Base-by-base conservation (phyloP, 2,113 vertebrate genomes). In the Neodontobutis hainanensis region DNA sequence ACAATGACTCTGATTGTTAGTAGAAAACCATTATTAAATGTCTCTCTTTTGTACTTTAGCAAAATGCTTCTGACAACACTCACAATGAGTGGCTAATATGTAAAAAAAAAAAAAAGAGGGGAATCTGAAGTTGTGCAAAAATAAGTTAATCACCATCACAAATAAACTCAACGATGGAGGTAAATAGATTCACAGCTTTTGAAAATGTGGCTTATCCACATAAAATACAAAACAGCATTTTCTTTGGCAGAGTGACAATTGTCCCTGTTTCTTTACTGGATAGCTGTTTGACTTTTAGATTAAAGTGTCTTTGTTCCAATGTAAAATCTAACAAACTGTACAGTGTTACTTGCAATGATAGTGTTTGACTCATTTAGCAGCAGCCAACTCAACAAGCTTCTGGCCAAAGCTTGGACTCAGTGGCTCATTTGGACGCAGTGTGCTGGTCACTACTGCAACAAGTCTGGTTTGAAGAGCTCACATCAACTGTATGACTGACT, bases 391-490 rank as follows among this genome's bases (percentile, higher is more conserved):
- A 40, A 19, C n/a, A 77, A 57, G 55, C 48, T 74, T 85, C 62
- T 53, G 74, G 71, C 67, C 45, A 63, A 78, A 76, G 63, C 81
- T 75, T 74, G 55, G 81, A 76, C 58, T 43, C 47, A 68, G 64
- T 51, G 38, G 42, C 75, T 61, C 70, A 60, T 58, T 59, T 65
- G 60, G 64, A 70, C 4, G 9, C 85, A 82, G 87, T 77, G 88
- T 89, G 91, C 91, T 85, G 91, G 89, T 79, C 90, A 91, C 89
- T 66, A 74, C 90, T 88, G 81, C 64, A 36, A 68, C 73, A 73
- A 68, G 62, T 56, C 45, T 50, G 69, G 51, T 75, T 70, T 66
- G 40, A 79, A 60, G 51, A 75, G 72, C 67, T 78, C 61, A 78
- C 67, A 82, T 83, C 65, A 58, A 58, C 77, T 77, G 80, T 83